Base-by-base conservation (phyloP, 2,797 vertebrate genomes). In the Hippocampus kuda region DNA sequence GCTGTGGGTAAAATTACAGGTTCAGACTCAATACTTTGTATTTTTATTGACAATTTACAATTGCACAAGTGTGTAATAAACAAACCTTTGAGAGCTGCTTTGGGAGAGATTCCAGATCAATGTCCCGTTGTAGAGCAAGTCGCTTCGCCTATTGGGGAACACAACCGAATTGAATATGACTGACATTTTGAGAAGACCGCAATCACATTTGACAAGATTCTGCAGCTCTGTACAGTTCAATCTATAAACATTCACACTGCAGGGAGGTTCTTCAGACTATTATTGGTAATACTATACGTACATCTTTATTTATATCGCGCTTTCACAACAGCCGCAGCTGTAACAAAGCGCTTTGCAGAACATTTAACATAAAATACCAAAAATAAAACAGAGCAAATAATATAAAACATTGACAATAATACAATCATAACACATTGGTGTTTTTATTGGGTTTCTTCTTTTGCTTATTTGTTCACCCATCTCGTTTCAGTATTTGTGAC, bases 81-180 rank as follows among this genome's bases (percentile, higher is more conserved):
- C 44, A 18, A 65, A 65, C 63, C 63, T 65, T 10, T 18, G 24
- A 65, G 16, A 9, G 12, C 26, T 66, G 54, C 44, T 70, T 69
- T 16, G 84, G 80, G 73, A 88, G 90, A 0, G 93, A 94, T 76
- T 90, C 92, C 56, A 88, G 75, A 68, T 94, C 92, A 0, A 93
- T 89, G 66, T 95, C 92, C 75, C 88, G 90, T 59, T 95, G 92
- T 26, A 94, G 86, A 54, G 89, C 89, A 79, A 87, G 87, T 5
- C 87, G 80, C 71, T 88, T 91, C 11, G 68, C 85, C 93, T 94
- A 69, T 69, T 44, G 24, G 54, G 66, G 24, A 20, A 71, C 15
- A 68, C 12, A 11, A 72, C 9, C 18, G 9, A 70, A 65, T 0
- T 46, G 2, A n/a, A 20, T n/a, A 38, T 27, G 48, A 68, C n/a